Conservation (phyloP, 53 echinoderm and acorn worm species). For the Luidia sarsii region DNA sequence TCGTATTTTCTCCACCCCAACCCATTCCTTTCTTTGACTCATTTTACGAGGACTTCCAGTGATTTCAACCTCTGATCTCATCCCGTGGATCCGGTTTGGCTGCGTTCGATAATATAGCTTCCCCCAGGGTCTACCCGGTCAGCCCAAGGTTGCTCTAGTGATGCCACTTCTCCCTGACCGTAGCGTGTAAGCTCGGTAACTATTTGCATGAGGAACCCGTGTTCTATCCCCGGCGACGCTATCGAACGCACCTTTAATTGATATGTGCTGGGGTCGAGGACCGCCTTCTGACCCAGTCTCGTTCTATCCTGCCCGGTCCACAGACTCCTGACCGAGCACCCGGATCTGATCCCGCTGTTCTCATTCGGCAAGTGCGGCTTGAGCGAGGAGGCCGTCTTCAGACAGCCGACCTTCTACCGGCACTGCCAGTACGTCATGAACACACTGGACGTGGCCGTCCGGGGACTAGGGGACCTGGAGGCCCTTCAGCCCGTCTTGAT, state of each 20-base stretch:
- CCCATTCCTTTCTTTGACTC: no score
- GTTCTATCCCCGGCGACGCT: background rate
- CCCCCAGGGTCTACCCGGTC: no score
- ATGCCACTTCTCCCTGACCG: no score
- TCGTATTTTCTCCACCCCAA: no score
- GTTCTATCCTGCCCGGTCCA: background rate
- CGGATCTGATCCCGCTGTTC: constrained; percentile 44
- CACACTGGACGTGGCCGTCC: constrained; percentile 11
- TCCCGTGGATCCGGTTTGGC: no score
- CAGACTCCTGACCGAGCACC: constrained; percentile 42
- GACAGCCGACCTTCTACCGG: constrained; percentile 17
- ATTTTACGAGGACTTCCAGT: no score
- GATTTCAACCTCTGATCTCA: no score
- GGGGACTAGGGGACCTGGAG: background rate
- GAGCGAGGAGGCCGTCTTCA: background rate
- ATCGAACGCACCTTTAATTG: background rate
- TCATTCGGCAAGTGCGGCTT: constrained; percentile 24
- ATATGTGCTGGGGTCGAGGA: no score
- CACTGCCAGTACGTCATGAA: constrained; percentile 35
- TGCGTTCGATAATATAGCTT: no score
- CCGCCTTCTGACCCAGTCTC: background rate
- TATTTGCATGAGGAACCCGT: no score
- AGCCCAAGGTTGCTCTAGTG: no score
- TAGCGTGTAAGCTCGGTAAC: no score
- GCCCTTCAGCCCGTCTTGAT: constrained; percentile 10